Evolutionary conservation across 2,797 vertebrate genomes (phyloP).

Genomic region (Mastacembelus armatus): DNA sequence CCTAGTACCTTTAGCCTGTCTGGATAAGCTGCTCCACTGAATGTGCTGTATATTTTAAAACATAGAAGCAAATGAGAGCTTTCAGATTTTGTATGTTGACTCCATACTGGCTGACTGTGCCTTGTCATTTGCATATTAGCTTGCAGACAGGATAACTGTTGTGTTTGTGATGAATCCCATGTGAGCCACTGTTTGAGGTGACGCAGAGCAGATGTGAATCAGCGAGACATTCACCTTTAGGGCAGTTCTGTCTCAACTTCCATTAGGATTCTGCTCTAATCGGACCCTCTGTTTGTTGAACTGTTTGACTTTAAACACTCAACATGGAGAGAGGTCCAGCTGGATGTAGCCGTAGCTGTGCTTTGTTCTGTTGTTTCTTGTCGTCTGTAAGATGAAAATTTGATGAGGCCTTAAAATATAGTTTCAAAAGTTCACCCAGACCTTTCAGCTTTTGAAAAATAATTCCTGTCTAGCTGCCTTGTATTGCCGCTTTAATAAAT

Average conservation of each 20-base stretch:
- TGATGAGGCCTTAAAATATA: slow-evolving; percentile 12
- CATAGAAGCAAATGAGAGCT: too few species aligned
- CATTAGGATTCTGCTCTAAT: slow-evolving; percentile 59
- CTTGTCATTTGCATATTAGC: slow-evolving; percentile 20
- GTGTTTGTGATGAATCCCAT: slow-evolving; percentile 16
- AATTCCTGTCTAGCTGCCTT: background rate
- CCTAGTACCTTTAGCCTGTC: too few species aligned
- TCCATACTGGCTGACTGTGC: background rate
- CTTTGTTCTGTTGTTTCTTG: slow-evolving; percentile 19
- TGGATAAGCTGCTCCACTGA: too few species aligned
- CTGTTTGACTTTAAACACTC: slow-evolving; percentile 43
- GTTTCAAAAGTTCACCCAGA: slow-evolving; percentile 15
- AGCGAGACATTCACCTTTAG: slow-evolving; percentile 53
- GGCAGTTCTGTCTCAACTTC: slow-evolving; percentile 26
- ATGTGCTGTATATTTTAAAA: too few species aligned
- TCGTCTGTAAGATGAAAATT: slow-evolving; percentile 25
- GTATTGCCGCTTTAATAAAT: slow-evolving; percentile 25
- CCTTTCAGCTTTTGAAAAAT: slow-evolving; percentile 2
- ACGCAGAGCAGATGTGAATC: slow-evolving; percentile 59
- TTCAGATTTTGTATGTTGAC: too few species aligned
- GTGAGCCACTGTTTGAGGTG: slow-evolving; percentile 25
- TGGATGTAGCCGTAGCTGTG: too few species aligned
- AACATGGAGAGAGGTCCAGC: too few species aligned
- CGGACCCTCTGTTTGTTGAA: slow-evolving; percentile 49
- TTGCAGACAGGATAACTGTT: background rate